A percentile compares a stretch with the other conserved stretches of the same genome.
Conservation (phyloP, 2,888 invertebrate genomes). For the Galeruca laticollis region DNA sequence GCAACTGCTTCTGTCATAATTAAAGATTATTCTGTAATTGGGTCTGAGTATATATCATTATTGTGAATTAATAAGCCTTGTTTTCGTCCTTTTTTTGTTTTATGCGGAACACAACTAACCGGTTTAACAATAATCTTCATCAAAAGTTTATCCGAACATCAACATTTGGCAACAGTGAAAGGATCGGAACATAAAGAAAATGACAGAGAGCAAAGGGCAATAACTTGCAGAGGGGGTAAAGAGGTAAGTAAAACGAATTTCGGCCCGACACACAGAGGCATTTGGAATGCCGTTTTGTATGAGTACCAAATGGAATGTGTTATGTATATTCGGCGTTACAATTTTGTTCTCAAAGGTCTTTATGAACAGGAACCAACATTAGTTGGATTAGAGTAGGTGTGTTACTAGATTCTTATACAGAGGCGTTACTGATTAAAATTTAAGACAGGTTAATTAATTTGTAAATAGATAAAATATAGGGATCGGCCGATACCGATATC, state of each 20-base stretch:
- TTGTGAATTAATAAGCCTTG: too few relatives aligned
- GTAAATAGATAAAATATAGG: too few relatives aligned
- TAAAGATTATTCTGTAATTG: too few relatives aligned
- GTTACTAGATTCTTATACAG: background rate
- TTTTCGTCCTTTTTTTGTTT: too few relatives aligned
- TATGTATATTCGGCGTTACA: constrained; percentile 34
- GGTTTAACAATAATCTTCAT: background rate
- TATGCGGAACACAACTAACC: too few relatives aligned
- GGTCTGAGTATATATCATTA: too few relatives aligned
- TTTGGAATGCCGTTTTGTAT: constrained; percentile 42
- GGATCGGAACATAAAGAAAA: constrained; percentile 18
- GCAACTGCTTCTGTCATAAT: too few relatives aligned
- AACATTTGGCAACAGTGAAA: constrained; percentile 26
- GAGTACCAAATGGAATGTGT: constrained; percentile 20
- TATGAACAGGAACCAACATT: background rate
- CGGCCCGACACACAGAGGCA: constrained; percentile 37
- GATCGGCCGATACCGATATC: too few relatives aligned
- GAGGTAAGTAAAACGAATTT: constrained; percentile 44
- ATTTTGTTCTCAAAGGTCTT: background rate
- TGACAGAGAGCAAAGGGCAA: constrained; percentile 15
- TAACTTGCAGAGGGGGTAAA: constrained; percentile 26
- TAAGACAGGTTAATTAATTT: background rate
- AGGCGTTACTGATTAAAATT: background rate
- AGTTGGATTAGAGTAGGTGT: constrained; percentile 5
- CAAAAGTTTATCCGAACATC: background rate